Evolutionary conservation across 2,888 invertebrate species (phyloP).

Genomic region (Drosophila quinaria): DNA sequence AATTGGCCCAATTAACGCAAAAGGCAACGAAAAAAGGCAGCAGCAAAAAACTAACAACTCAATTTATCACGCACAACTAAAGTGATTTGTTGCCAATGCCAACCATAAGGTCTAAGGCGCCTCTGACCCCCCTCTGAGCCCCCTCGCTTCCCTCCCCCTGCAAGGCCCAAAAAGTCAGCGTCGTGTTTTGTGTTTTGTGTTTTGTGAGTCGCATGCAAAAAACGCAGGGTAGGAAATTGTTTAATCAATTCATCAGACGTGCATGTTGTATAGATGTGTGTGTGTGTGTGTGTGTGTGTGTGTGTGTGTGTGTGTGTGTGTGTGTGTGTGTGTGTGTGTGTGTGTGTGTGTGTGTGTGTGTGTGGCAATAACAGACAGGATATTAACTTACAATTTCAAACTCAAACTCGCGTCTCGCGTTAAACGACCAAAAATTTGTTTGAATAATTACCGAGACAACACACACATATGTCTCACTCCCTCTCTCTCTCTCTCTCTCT

Average conservation of each 20-base stretch:
- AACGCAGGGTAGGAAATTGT: slow-evolving; percentile 76
- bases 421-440: slow-evolving; percentile 69
- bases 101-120: slow-evolving; percentile 46
- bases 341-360: slow-evolving; percentile 45
- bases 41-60: slow-evolving; percentile 66
- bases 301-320: slow-evolving; percentile 47
- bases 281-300: slow-evolving; percentile 27
- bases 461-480: neutral
- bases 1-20: slow-evolving; percentile 82
- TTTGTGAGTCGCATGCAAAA: slow-evolving; percentile 54
- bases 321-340: slow-evolving; percentile 29
- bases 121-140: neutral
- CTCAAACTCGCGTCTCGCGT: slow-evolving; percentile 38
- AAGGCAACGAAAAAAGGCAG: slow-evolving; percentile 29
- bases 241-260: slow-evolving; percentile 80
- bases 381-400: slow-evolving; percentile 76
- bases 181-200: slow-evolving; percentile 23
- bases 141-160: neutral
- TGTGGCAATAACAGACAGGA: slow-evolving; percentile 79
- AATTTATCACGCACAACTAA: slow-evolving; percentile 83
- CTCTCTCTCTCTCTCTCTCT: no score
- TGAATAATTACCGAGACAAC: slow-evolving; percentile 79
- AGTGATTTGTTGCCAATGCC: slow-evolving; percentile 82
- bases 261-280: slow-evolving; percentile 52
- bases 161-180: slow-evolving; percentile 48